A percentile compares a stretch with the other conserved stretches of the same genome.
Evolutionary conservation across 2,113 vertebrate genomes (phyloP).

Genomic region (Cryptotis parvus): DNA sequence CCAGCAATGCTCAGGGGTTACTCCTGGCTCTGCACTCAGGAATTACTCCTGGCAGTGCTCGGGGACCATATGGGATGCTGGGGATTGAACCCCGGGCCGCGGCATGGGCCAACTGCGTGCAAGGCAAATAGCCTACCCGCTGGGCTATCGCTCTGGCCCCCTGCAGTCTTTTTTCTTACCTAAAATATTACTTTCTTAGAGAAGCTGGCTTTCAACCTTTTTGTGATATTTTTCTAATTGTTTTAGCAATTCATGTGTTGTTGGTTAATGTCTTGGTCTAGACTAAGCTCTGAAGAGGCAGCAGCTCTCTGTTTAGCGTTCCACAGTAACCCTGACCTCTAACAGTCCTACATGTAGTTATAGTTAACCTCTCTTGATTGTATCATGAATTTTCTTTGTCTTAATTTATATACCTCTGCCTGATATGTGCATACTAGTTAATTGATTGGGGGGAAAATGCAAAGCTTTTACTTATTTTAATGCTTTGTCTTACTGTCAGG

Average conservation of each 20-base stretch:
- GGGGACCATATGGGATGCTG: too few species aligned
- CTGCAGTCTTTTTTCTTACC: slow-evolving; percentile 3
- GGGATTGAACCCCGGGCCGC: too few species aligned
- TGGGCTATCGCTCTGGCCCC: too few species aligned
- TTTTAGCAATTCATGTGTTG: neutral
- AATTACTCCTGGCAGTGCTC: too few species aligned
- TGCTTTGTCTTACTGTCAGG: slow-evolving; percentile 14
- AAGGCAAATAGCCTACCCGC: too few species aligned
- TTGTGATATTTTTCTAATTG: neutral
- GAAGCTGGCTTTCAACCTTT: neutral
- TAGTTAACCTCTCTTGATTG: neutral
- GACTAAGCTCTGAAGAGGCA: slow-evolving; percentile 16
- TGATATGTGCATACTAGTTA: neutral
- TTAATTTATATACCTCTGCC: neutral
- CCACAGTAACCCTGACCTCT: neutral
- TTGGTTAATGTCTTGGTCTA: slow-evolving; percentile 19
- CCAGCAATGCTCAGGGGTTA: too few species aligned
- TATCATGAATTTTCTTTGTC: slow-evolving; percentile 25
- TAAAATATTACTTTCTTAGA: neutral
- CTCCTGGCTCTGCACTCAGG: too few species aligned
- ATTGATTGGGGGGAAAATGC: slow-evolving; percentile 34
- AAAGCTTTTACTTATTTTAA: neutral
- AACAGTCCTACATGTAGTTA: neutral
- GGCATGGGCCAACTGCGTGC: too few species aligned
- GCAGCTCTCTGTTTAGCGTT: neutral